Base-by-base conservation (phyloP, 1,140 invertebrate genomes). In the Drosophila gunungcola region DNA sequence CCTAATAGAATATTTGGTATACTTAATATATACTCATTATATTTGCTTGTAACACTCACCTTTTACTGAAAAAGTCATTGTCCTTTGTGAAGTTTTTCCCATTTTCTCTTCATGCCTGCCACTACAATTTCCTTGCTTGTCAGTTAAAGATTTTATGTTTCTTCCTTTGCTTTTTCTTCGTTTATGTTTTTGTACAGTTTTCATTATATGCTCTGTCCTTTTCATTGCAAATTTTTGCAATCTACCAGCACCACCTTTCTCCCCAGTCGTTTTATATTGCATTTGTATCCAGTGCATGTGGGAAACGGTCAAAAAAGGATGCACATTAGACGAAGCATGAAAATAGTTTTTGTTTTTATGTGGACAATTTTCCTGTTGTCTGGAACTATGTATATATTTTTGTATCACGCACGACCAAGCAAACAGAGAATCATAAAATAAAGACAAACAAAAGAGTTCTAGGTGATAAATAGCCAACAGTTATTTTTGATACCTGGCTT, bases 241-340 rank as follows among this genome's bases (percentile, higher is more conserved):
- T 61, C 43, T 57, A 10, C n/a, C 13, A 46, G 34, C 25, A 25
- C 25, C 32, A 13, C 4, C 42, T n/a, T 25, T 29, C 12, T 51
- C 46, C 10, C n/a, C 16, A 10, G 7, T 39, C 58, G 4, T 41
- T 61, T 41, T 7, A 32, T 43, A 54, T 42, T 68, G 42, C 27
- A 12, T 73, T 45, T 56, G 10, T 42, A 7, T 53, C 11, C 53
- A 45, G 48, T n/a, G 6, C 13, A 51, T 21, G 41, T 79, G 60
- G 70, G 36, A 58, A 64, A 69, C 56, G 68, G 41, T 54, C 80
- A 75, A 78, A 83, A 68, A 51, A 27, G n/a, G 27, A 49, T 34
- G 69, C 58, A 78, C 64, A 83, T 76, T 65, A 72, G 54, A 48
- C 70, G 55, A 85, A 78, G 80, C 75, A 86, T 79, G 65, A 86